These are phyloP conservation scores for Carlito syrichta DNA, from an alignment of 2,113 vertebrate species.

Conservation along the genomic window DNA sequence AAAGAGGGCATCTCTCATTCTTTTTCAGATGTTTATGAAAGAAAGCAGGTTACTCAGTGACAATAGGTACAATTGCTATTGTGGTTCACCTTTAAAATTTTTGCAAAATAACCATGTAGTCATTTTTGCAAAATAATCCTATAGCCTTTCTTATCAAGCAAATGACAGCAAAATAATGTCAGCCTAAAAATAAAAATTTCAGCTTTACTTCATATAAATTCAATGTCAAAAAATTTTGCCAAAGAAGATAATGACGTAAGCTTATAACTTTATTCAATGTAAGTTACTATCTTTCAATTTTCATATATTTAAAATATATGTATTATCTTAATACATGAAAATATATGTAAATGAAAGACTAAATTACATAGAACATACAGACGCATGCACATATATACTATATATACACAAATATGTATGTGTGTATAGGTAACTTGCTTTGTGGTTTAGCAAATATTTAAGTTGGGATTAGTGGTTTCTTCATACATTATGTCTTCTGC, in stretches of 20 bases:
- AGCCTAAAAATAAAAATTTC: neutral
- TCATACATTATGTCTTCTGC: neutral
- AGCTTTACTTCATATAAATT: neutral
- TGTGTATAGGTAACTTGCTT: neutral
- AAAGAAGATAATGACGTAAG: neutral
- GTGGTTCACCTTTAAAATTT: neutral
- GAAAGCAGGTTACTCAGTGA: neutral
- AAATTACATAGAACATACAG: neutral
- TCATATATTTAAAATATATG: neutral
- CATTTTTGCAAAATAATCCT: neutral
- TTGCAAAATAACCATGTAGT: neutral
- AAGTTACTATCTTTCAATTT: neutral
- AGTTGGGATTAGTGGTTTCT: neutral
- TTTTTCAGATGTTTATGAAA: neutral
- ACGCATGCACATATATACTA: neutral
- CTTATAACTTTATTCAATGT: neutral
- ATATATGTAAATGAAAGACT: neutral
- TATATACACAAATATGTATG: neutral
- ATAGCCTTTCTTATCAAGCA: neutral
- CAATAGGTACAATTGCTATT: neutral
- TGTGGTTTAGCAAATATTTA: neutral
- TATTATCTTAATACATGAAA: neutral
- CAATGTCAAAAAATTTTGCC: neutral
- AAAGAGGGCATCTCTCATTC: neutral
- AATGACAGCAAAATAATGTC: neutral